A percentile compares a stretch with the other conserved stretches of the same genome.
phyloP scores from a whole-genome alignment of 2,797 vertebrate genomes.

The Semotilus atromaculatus region DNA sequence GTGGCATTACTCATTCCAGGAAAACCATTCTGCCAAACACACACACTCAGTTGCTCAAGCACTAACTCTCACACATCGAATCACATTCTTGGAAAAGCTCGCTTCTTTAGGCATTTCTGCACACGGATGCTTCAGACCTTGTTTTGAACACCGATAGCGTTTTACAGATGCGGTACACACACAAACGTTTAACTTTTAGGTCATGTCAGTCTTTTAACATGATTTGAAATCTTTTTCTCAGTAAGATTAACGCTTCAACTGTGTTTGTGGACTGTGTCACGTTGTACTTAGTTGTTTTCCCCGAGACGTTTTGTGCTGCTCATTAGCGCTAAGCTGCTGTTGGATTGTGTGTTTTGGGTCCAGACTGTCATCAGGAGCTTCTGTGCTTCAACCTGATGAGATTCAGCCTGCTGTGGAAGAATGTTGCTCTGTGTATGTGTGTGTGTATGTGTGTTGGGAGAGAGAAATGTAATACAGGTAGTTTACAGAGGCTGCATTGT shows the following conservation, averaged over 20 bases:
- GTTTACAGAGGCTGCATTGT: slow-evolving; percentile 50
- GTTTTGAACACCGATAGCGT: neutral
- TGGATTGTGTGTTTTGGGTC: slow-evolving; percentile 39
- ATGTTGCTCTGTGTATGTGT: slow-evolving; percentile 29
- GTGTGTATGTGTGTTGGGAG: slow-evolving; percentile 7
- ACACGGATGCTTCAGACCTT: slow-evolving; percentile 22
- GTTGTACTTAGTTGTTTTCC: slow-evolving; percentile 2
- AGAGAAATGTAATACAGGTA: slow-evolving; percentile 47
- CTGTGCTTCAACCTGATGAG: slow-evolving; percentile 45
- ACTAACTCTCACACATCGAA: slow-evolving; percentile 47
- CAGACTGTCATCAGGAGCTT: slow-evolving; percentile 43
- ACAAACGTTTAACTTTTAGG: neutral
- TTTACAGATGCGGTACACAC: neutral
- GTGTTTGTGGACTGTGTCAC: slow-evolving; percentile 4
- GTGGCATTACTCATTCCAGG: slow-evolving; percentile 78
- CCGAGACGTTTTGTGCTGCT: slow-evolving; percentile 10
- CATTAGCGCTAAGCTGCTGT: slow-evolving; percentile 34
- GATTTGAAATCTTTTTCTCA: neutral
- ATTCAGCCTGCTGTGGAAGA: slow-evolving; percentile 32
- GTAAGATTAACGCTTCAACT: slow-evolving; percentile 9
- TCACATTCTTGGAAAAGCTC: slow-evolving; percentile 70
- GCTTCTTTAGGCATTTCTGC: slow-evolving; percentile 34
- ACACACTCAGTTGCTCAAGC: slow-evolving; percentile 50
- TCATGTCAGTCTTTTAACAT: neutral
- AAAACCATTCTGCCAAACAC: slow-evolving; percentile 70